These are phyloP conservation scores for Galerucella nymphaeae DNA, from an alignment of 2,888 invertebrate species.

Conservation along the genomic window DNA sequence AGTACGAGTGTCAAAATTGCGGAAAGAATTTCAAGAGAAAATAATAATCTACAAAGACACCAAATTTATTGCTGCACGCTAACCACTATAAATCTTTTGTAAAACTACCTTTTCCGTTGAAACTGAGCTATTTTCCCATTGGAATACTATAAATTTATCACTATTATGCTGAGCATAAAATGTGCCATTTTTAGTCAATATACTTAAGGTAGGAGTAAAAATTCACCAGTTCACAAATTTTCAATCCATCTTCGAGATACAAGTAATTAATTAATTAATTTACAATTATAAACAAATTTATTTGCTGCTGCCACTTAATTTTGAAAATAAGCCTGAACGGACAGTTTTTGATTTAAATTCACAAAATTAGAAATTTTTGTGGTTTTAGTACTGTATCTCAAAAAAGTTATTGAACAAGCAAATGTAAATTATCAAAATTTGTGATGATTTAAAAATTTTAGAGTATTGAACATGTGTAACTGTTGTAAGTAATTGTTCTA, in stretches of 20 bases:
- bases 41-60: conserved; percentile 64
- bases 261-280: no score
- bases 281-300: no score
- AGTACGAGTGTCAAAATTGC: conserved; percentile 36
- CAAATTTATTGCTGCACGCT: conserved; percentile 4
- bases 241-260: no score
- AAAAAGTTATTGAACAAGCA: background rate
- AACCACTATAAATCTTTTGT: conserved; percentile 19
- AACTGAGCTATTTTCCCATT: conserved; percentile 29
- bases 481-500: no score
- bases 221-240: no score
- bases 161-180: background rate
- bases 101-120: conserved; percentile 32
- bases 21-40: conserved; percentile 38
- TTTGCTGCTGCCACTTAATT: no score
- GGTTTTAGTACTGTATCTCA: background rate
- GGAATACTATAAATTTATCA: conserved; percentile 24
- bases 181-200: background rate
- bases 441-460: background rate
- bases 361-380: background rate
- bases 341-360: no score
- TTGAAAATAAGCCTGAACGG: no score
- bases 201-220: background rate
- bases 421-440: background rate
- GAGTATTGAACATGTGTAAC: background rate